These are phyloP conservation scores for Drosophila paulistorum DNA, from an alignment of 1,140 invertebrate genomes.

Conservation along the genomic window DNA sequence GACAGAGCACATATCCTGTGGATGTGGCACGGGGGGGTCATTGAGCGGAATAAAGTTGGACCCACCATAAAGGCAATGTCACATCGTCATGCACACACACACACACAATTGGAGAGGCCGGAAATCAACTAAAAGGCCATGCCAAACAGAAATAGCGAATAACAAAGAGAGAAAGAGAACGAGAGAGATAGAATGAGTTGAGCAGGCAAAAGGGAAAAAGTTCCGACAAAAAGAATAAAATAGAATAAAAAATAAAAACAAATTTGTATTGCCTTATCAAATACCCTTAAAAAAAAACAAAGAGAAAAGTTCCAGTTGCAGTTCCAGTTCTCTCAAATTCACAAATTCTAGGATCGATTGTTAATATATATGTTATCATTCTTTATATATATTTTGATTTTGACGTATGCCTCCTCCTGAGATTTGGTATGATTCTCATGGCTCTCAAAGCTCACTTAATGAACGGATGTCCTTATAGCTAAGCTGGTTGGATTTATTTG, in stretches of 20 bases:
- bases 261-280: not conserved
- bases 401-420: too few species aligned
- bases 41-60: slow-evolving; percentile 5
- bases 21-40: slow-evolving; percentile 1
- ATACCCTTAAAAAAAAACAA: not conserved
- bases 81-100: slow-evolving; percentile 73
- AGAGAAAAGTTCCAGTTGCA: too few species aligned
- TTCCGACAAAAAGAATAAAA: slow-evolving; percentile 45
- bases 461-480: too few species aligned
- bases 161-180: slow-evolving; percentile 4
- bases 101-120: slow-evolving; percentile 37
- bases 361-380: too few species aligned
- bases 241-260: slow-evolving; percentile 5
- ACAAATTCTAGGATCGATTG: too few species aligned
- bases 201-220: slow-evolving; percentile 25
- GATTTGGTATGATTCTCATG: too few species aligned
- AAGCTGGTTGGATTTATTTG: too few species aligned
- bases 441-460: too few species aligned
- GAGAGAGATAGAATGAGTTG: not conserved
- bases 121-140: slow-evolving; percentile 77
- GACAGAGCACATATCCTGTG: slow-evolving; percentile 9
- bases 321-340: too few species aligned
- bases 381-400: too few species aligned
- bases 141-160: slow-evolving; percentile 26
- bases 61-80: slow-evolving; percentile 2